Base-by-base conservation (phyloP, 2,113 vertebrate species). In the Polypterus senegalus region DNA sequence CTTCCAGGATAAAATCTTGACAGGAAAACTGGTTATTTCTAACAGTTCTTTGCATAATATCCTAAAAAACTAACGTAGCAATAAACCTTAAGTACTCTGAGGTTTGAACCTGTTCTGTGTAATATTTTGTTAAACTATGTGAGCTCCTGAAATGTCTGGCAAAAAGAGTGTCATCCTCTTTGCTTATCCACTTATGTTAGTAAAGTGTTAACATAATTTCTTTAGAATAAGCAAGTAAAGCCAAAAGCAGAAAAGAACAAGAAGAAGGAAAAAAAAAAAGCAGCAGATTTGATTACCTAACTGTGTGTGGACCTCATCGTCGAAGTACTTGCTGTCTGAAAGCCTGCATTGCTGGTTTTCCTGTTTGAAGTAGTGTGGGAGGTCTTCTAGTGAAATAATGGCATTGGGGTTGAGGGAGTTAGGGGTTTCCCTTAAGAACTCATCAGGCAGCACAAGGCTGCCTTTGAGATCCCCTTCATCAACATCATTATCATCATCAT, bases 211-310 rank as follows among this genome's bases (percentile, higher is more conserved):
- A 27, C 27, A 27, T 27, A 27, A 27, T 27, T 10, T 52, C 7
- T 10, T 10, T 4, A 10, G 51, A 74, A 79, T 82, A 83, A 73
- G 54, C 73, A 62, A 79, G 85, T 82, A 86, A 66, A 83, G 76
- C 71, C 27, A 79, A 74, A 71, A 84, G 71, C 79, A 69, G 78
- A 76, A 79, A 74, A 81, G 73, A 70, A 10, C 7, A 52, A 83
- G 66, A 80, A 71, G 80, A 74, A 78, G 74, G 74, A 73, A 76
- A 80, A 27, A 27, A 27, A 27, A 27, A 83, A 82, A 85, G 84
- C 81, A 83, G 82, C 83, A 7, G 9, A 43, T 74, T 77, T 78
- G 79, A 85, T 88, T 88, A 88, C 86, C 86, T 86, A 86, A 86
- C 84, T 77, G 72, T 56, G 73, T 78, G 75, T 72, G 77, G 76